Evolutionary conservation across 1,140 invertebrate species (phyloP), one percentile per base, ranked within the genome.

Genomic region (Saxidomus purpurata): DNA sequence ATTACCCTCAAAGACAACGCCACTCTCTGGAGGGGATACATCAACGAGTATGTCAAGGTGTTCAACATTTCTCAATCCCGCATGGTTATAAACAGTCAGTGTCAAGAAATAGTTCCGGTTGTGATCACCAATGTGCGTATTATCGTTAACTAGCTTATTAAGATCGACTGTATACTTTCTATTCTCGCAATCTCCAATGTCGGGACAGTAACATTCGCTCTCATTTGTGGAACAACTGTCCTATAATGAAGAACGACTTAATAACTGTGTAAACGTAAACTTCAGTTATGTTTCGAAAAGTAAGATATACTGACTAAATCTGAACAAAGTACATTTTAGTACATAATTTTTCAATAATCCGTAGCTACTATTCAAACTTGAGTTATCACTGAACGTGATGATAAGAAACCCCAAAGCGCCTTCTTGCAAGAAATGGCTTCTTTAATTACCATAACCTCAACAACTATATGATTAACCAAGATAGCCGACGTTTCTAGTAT

Each of bases 91-190:
- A 31, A 76, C 89, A 22, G 49, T 71, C 43, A 93, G 40, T 25
- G 77, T 47, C 67, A 91, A 85, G 67, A 52, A 87, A 71, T 92
- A 92, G 36, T 83, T 43, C 19, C 90, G 83, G 74, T 93, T 90
- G 43, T 93, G 92, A 38, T 91, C 76, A 13, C 90, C 92, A 0
- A 55, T 74, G 67, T 91, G 59, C 15, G 88, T 89, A 19, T 86
- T 67, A 38, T 63, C 52, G 9, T 43, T 61, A 8, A 91, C 74
- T 9, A 92, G 86, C 25, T 59, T 43, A 69, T 89, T 90, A 1
- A 93, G 83, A 13, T 28, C 67, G 11, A 91, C 17, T 19, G 34
- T 47, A 67, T 91, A 92, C 19, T 34, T 71, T 25, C 25, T 69
- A 25, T 31, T 31, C 38, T 69, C 79, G 85, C 90, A 91, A 11